phyloP scores from a whole-genome alignment of 2,113 vertebrate species.

The Grantiella picta region DNA sequence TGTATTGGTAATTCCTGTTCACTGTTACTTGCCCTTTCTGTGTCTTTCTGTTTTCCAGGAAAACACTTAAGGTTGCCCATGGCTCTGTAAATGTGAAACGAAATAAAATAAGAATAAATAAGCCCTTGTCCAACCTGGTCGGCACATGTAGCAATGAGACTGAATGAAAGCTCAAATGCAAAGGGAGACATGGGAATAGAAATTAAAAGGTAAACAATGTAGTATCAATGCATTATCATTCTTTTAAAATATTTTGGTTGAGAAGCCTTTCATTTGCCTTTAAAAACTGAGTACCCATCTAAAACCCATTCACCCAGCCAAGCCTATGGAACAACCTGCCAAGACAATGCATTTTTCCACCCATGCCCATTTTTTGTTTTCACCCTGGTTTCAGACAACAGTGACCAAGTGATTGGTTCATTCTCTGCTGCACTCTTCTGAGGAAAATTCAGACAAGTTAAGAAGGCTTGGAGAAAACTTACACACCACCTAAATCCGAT shows the following conservation, averaged over 20 bases:
- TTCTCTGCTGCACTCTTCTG: neutral
- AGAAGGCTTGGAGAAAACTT: neutral
- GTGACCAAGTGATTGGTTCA: neutral
- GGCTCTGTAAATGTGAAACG: neutral
- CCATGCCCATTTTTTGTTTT: neutral
- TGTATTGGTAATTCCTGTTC: neutral
- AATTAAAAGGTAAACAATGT: neutral
- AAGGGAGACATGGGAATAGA: neutral
- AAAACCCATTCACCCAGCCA: neutral
- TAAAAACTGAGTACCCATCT: neutral
- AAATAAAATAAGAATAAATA: neutral
- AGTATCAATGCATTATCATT: neutral
- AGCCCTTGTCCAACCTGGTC: too few relatives aligned
- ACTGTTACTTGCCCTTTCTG: neutral
- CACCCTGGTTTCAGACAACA: neutral
- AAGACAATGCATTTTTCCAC: neutral
- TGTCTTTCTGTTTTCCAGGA: neutral
- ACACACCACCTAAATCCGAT: neutral
- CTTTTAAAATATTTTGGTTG: neutral
- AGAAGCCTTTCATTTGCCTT: neutral
- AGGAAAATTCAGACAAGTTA: neutral
- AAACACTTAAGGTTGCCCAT: neutral
- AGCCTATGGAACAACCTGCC: neutral
- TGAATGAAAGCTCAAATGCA: neutral
- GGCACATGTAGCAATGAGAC: neutral